These are phyloP conservation scores for Atethmia centrago DNA, from an alignment of 2,888 invertebrate genomes.

Conservation along the genomic window DNA sequence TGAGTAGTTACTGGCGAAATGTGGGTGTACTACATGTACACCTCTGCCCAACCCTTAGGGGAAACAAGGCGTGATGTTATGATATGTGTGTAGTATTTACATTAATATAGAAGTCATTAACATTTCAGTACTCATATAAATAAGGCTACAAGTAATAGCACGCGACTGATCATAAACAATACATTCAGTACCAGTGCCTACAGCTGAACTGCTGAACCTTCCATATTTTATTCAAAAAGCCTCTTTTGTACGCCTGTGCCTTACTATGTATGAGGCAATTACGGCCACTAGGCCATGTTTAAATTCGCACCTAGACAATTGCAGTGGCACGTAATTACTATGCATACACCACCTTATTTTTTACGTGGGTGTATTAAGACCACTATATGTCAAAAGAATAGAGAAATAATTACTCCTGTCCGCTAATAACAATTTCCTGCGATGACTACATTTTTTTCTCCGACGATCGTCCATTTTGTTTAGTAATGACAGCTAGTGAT, in stretches of 20 bases:
- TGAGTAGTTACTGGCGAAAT: too few relatives aligned
- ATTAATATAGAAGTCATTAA: neutral
- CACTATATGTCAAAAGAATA: neutral
- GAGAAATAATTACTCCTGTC: neutral
- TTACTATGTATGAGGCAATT: conserved; percentile 38
- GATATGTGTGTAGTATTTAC: too few relatives aligned
- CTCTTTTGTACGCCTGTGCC: conserved; percentile 10
- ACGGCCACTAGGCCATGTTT: conserved; percentile 15
- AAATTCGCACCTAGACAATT: conserved; percentile 10
- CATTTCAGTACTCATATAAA: neutral
- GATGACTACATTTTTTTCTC: neutral
- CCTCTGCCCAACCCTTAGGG: too few relatives aligned
- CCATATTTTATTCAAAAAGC: conserved; percentile 19
- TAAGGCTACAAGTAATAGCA: neutral
- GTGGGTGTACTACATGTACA: too few relatives aligned
- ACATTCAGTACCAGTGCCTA: neutral
- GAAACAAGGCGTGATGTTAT: too few relatives aligned
- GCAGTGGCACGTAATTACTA: neutral
- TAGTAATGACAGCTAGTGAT: neutral
- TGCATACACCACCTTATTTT: neutral
- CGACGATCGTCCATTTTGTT: neutral
- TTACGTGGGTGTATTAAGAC: neutral
- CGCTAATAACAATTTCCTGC: neutral
- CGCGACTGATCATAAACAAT: neutral
- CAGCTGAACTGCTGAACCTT: conserved; percentile 4